Evolutionary conservation across 2,113 vertebrate genomes (phyloP).

Genomic region (Daphoenositta chrysoptera): DNA sequence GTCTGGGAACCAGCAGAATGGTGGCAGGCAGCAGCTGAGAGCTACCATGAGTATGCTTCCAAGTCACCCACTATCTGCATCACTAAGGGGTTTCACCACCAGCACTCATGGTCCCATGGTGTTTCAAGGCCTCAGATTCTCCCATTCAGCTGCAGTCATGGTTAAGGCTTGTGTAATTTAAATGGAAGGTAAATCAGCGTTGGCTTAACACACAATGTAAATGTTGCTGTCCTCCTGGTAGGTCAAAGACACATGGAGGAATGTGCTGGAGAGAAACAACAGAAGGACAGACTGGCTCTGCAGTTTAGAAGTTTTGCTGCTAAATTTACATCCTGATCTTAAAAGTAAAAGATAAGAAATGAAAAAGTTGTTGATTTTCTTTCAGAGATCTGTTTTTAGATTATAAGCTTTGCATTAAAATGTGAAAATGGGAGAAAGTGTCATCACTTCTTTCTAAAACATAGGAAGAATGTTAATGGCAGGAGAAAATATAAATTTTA

Average conservation of each 20-base stretch:
- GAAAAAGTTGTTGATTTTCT: not conserved
- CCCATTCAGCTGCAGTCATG: not conserved
- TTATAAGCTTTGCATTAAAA: not conserved
- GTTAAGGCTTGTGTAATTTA: not conserved
- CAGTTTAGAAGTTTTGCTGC: not conserved
- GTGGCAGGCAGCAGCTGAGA: not conserved
- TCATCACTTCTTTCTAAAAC: not conserved
- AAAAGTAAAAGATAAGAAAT: not conserved
- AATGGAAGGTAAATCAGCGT: not conserved
- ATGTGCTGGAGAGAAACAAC: not conserved
- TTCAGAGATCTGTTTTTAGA: not conserved
- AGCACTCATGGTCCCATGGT: not conserved
- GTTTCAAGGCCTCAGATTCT: not conserved
- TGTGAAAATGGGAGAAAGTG: not conserved
- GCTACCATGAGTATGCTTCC: rapidly evolving
- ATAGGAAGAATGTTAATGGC: not conserved
- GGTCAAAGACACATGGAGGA: not conserved
- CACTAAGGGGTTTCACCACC: not conserved
- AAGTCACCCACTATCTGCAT: not conserved
- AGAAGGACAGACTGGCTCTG: not conserved
- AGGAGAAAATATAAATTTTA: not conserved
- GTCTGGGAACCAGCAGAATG: not conserved
- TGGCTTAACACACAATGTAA: not conserved
- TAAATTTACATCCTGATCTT: not conserved
- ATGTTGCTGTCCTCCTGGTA: not conserved